Base-by-base conservation (phyloP, 2,797 vertebrate species). In the Rhinophrynus dorsalis region DNA sequence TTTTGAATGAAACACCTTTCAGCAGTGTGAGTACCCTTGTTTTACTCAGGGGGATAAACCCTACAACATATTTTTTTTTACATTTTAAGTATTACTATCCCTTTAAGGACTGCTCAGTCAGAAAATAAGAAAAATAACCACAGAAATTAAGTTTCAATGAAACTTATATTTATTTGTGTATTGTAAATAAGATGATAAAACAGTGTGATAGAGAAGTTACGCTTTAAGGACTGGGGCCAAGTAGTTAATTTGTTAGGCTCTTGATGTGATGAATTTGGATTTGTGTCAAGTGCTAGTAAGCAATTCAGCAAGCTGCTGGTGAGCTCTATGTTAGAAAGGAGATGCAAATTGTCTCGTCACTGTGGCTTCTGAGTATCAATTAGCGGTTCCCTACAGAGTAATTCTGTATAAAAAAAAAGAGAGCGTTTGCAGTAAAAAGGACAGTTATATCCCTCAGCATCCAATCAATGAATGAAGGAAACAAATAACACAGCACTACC, bases 251-350 rank as follows among this genome's bases (percentile, higher is more conserved):
- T 60, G 67, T 68, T 68, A 63, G 59, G 35, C 54, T 71, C 51
- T 48, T 71, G 68, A 71, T 51, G 57, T 50, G 60, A 71, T 71
- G 68, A 63, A 40, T 56, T 56, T 30, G 48, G 51, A 71, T 57
- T 63, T 71, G 40, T 64, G 59, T 48, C 56, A 64, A 71, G 42
- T 38, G 51, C 51, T 51, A 50, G 68, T 52, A 38, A 63, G 68
- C 42, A 56, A 63, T 64, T 71, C 57, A 20, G 18, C 21, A 48
- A 50, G 60, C 60, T 17, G 60, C 17, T 47, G 32, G 50, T 38
- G 60, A 71, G 15, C 37, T 4, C 24, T 27, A 38, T 37, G 30
- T 7, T 29, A 57, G 42, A 37, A 62, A 69, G 37, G 21, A 52
- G 59, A 69, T 61, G 67, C 33, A 61, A 62, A 69, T 71, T 30